These are phyloP conservation scores for Microctonus brassicae DNA, from an alignment of 2,888 invertebrate species.

Conservation along the genomic window DNA sequence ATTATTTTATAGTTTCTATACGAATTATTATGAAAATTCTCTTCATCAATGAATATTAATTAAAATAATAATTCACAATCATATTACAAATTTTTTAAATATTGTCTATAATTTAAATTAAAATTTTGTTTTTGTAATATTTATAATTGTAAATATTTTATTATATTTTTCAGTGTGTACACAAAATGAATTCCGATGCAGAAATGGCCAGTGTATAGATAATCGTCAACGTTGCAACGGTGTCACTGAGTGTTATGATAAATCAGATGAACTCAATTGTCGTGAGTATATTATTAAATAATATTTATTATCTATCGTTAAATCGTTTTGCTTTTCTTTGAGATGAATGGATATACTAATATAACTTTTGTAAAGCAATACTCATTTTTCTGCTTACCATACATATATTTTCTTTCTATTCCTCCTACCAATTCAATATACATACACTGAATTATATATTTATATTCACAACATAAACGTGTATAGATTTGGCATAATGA, in stretches of 20 bases:
- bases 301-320: slow-evolving; percentile 1
- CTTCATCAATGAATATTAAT: too few species aligned
- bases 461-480: too few species aligned
- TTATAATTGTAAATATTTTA: slow-evolving; percentile 26
- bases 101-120: too few species aligned
- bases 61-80: too few species aligned
- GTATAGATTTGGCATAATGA: neutral
- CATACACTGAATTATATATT: neutral
- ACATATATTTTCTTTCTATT: neutral
- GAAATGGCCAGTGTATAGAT: slow-evolving; percentile 75
- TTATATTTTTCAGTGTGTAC: slow-evolving; percentile 70
- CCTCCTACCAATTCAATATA: neutral
- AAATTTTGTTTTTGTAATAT: too few species aligned
- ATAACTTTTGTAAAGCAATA: neutral
- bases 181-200: slow-evolving; percentile 74
- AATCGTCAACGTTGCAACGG: slow-evolving; percentile 72
- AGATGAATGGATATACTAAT: neutral
- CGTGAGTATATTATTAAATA: slow-evolving; percentile 69
- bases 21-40: too few species aligned
- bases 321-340: neutral
- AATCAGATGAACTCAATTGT: slow-evolving; percentile 77
- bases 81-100: neutral
- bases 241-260: slow-evolving; percentile 72
- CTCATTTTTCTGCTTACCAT: neutral
- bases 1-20: too few species aligned